These are phyloP conservation scores for Australoheros scitulus DNA, from an alignment of 2,113 vertebrate genomes.

Conservation along the genomic window DNA sequence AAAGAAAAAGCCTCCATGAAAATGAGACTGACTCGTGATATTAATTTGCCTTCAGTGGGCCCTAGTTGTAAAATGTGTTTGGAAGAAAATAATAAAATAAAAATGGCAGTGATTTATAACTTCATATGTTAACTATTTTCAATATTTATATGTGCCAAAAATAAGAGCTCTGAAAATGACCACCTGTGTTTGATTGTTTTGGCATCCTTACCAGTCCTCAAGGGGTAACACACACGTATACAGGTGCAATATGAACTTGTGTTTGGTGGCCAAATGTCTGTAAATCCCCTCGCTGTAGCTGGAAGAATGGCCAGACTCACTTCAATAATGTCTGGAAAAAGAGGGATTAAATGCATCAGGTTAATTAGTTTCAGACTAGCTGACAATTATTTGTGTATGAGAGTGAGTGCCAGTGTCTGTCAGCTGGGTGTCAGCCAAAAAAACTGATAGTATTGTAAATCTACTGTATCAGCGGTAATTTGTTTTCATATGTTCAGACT, in stretches of 20 bases:
- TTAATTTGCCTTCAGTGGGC: conserved; percentile 52
- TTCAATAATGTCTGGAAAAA: conserved; percentile 63
- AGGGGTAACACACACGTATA: conserved; percentile 55
- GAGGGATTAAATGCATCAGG: conserved; percentile 44
- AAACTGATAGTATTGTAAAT: conserved; percentile 44
- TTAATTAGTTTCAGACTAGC: conserved; percentile 53
- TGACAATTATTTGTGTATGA: conserved; percentile 47
- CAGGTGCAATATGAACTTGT: conserved; percentile 66
- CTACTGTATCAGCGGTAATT: conserved; percentile 43
- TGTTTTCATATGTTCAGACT: conserved; percentile 42
- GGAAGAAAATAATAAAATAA: conserved; percentile 64
- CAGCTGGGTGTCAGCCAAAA: conserved; percentile 4
- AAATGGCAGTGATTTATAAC: conserved; percentile 67
- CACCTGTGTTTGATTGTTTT: conserved; percentile 79
- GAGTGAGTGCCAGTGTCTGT: conserved; percentile 26
- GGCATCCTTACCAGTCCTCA: conserved; percentile 47
- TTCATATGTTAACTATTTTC: conserved; percentile 77
- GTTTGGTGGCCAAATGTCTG: conserved; percentile 58
- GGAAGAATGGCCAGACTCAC: conserved; percentile 39
- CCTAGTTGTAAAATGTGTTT: conserved; percentile 54
- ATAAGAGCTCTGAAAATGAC: conserved; percentile 65
- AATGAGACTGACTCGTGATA: conserved; percentile 21
- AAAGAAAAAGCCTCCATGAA: conserved; percentile 34
- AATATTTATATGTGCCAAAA: conserved; percentile 57
- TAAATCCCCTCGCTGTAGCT: conserved; percentile 25